Conservation (phyloP, 2,113 vertebrate genomes). For the Alectura lathami region DNA sequence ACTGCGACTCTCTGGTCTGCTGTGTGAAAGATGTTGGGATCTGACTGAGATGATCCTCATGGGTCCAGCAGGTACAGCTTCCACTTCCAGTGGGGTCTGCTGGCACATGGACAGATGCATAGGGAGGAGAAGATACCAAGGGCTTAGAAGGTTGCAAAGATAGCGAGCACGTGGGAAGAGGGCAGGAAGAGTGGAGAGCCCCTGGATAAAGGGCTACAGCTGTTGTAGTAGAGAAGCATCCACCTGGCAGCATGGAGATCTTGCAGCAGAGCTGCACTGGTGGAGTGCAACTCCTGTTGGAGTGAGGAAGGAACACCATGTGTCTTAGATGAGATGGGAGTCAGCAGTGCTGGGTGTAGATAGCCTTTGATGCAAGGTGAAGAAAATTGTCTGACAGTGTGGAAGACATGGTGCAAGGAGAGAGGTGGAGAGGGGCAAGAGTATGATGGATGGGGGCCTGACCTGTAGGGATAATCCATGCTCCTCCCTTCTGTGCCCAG, state of each 20-base stretch:
- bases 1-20: rapidly evolving
- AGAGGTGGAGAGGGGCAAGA: background rate
- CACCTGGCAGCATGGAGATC: background rate
- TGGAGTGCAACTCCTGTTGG: no score
- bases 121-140: rapidly evolving
- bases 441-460: background rate
- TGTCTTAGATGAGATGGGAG: background rate
- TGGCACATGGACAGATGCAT: rapidly evolving
- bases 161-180: background rate
- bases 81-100: rapidly evolving
- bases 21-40: background rate
- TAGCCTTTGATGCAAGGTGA: background rate
- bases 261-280: background rate
- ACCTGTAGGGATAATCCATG: background rate
- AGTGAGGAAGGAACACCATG: rapidly evolving
- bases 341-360: background rate
- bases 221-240: background rate
- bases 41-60: background rate
- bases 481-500: constrained; percentile 69
- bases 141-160: background rate
- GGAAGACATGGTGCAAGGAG: background rate
- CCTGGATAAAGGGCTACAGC: background rate
- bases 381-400: background rate
- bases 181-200: background rate
- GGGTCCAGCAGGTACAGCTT: background rate